Conservation (phyloP, 1,140 invertebrate genomes). For the Anoplolepis gracilipes region DNA sequence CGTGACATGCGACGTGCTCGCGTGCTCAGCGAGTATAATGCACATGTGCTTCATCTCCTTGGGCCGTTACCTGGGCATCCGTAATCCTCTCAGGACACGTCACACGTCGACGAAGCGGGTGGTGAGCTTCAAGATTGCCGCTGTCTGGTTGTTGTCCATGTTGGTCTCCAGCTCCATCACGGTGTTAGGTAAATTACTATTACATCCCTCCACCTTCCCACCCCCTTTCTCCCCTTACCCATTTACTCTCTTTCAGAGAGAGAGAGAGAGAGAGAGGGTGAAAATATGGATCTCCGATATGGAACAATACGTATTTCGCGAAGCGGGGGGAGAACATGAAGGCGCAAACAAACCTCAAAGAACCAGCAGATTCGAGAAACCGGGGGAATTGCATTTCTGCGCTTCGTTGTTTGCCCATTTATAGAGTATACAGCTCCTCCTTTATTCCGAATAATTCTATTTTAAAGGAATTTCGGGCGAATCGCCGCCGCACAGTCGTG, state of each 20-base stretch:
- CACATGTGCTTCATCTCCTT: conserved; percentile 99
- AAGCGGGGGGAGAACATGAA: background rate
- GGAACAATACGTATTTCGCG: conserved; percentile 23
- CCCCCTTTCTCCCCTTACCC: background rate
- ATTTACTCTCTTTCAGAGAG: background rate
- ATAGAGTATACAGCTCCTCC: background rate
- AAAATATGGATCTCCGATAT: background rate
- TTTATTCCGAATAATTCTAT: conserved; percentile 23
- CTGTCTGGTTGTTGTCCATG: conserved; percentile 95
- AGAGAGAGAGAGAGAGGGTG: too few relatives aligned
- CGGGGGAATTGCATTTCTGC: background rate
- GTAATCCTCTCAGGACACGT: conserved; percentile 94
- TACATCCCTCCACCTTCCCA: too few relatives aligned
- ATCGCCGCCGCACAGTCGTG: background rate
- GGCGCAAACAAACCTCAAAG: conserved; percentile 20
- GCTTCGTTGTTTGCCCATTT: background rate
- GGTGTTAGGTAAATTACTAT: conserved; percentile 89
- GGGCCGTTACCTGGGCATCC: conserved; percentile 96
- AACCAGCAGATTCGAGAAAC: background rate
- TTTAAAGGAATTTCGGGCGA: background rate
- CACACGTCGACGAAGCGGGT: conserved; percentile 92
- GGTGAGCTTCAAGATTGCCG: conserved; percentile 93
- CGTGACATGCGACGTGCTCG: conserved; percentile 97
- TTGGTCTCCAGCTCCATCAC: conserved; percentile 95
- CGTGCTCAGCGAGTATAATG: conserved; percentile 97